A percentile compares a stretch with the other conserved stretches of the same genome.
Evolutionary conservation across 2,113 vertebrate genomes (phyloP).

Genomic region (Takifugu bimaculatus): DNA sequence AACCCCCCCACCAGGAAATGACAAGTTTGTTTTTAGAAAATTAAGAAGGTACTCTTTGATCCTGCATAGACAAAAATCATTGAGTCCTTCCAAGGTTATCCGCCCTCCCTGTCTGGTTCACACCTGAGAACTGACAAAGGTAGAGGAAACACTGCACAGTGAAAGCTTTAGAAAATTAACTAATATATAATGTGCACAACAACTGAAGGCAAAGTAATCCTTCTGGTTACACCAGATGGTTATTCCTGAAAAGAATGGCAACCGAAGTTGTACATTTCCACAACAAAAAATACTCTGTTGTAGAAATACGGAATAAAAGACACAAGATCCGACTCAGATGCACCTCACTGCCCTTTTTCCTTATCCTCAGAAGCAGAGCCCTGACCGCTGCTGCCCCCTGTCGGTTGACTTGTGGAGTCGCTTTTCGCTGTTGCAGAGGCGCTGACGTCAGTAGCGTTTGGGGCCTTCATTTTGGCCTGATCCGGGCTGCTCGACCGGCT

Average conservation of each 20-base stretch:
- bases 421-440: slow-evolving; percentile 2
- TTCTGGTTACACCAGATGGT: slow-evolving; percentile 44
- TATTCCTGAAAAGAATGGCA: slow-evolving; percentile 59
- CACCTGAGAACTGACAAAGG: slow-evolving; percentile 59
- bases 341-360: slow-evolving; percentile 55
- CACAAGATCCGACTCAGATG: slow-evolving; percentile 25
- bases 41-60: slow-evolving; percentile 7
- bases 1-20: neutral
- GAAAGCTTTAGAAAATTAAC: slow-evolving; percentile 34
- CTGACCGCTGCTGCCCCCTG: slow-evolving; percentile 52
- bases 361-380: slow-evolving; percentile 20
- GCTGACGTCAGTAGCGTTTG: slow-evolving; percentile 60
- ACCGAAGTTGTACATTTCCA: slow-evolving; percentile 41
- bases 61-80: slow-evolving; percentile 25
- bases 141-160: slow-evolving; percentile 37
- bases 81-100: slow-evolving; percentile 42
- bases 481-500: slow-evolving; percentile 73
- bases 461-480: slow-evolving; percentile 73
- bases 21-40: slow-evolving; percentile 21
- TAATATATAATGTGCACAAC: slow-evolving; percentile 38
- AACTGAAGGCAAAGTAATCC: slow-evolving; percentile 59
- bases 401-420: slow-evolving; percentile 32
- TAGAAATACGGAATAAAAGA: slow-evolving; percentile 54
- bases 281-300: slow-evolving; percentile 34
- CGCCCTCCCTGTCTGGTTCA: slow-evolving; percentile 60